These are phyloP conservation scores for Melanophora roralis DNA, from an alignment of 2,888 invertebrate genomes.

Conservation along the genomic window DNA sequence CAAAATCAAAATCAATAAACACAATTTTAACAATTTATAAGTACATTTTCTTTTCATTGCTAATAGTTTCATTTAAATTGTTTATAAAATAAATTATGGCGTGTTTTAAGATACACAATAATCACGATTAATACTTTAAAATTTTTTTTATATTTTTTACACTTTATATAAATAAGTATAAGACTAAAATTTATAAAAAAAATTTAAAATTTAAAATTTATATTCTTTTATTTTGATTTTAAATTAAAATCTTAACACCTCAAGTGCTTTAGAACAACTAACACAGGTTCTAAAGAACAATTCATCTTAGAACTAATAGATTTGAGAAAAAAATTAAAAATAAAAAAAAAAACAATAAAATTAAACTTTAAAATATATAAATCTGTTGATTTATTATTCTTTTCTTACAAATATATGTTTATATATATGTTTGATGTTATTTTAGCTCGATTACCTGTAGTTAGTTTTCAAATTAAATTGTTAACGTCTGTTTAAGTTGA, in stretches of 20 bases:
- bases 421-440: not conserved
- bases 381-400: conserved; percentile 57
- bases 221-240: conserved; percentile 20
- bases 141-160: not conserved
- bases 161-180: no score
- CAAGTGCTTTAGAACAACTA: conserved; percentile 56
- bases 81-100: conserved; percentile 4
- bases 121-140: conserved; percentile 28
- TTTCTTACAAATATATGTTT: conserved; percentile 29
- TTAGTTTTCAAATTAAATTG: conserved; percentile 64
- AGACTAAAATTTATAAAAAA: no score
- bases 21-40: conserved; percentile 34
- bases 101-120: conserved; percentile 5
- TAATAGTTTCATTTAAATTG: not conserved
- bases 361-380: conserved; percentile 19
- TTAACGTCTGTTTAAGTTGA: conserved; percentile 56
- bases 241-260: conserved; percentile 56
- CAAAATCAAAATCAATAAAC: conserved; percentile 28
- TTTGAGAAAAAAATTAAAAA: not conserved
- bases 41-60: conserved; percentile 38
- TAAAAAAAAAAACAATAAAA: no score
- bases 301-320: conserved; percentile 52
- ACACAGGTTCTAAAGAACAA: conserved; percentile 45
- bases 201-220: not conserved
- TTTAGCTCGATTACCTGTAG: conserved; percentile 58